A percentile compares a stretch with the other conserved stretches of the same genome.
Evolutionary conservation across 2,888 invertebrate species (phyloP).

Genomic region (Drosophila fungiperda): DNA sequence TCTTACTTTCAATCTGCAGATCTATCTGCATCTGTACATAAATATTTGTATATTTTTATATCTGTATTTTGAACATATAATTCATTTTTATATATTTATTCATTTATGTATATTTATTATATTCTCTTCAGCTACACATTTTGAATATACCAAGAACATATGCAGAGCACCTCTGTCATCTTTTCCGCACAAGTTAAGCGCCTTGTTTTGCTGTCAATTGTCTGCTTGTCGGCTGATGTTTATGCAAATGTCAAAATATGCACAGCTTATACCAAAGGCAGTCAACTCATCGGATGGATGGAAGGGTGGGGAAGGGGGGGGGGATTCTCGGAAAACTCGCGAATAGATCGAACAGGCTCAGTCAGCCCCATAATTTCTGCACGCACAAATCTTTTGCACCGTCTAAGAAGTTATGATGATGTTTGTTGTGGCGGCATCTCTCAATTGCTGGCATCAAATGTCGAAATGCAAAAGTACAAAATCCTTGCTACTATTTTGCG

Average conservation of each 20-base stretch:
- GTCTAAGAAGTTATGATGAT: constrained; percentile 35
- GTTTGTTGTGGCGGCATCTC: constrained; percentile 14
- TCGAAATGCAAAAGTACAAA: constrained; percentile 67
- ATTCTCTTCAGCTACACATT: not conserved
- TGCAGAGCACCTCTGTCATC: constrained; percentile 5
- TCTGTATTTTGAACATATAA: not conserved
- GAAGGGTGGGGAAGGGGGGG: too few species aligned
- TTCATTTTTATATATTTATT: too few species aligned
- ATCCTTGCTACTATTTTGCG: constrained; percentile 32
- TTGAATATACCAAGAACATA: not conserved
- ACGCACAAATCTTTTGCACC: constrained; percentile 38
- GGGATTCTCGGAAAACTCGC: not conserved
- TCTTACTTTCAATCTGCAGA: not conserved
- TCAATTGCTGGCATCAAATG: constrained; percentile 45
- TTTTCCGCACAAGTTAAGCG: constrained; percentile 6
- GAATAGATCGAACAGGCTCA: constrained; percentile 41
- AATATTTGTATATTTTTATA: not conserved
- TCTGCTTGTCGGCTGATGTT: constrained; percentile 48
- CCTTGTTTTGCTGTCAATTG: constrained; percentile 16
- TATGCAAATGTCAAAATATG: constrained; percentile 65
- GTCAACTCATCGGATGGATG: not conserved
- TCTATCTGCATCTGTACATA: not conserved
- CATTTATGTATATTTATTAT: not conserved
- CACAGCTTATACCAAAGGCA: constrained; percentile 16
- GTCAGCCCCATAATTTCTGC: constrained; percentile 51